A percentile compares a stretch with the other conserved stretches of the same genome.
phyloP scores from a whole-genome alignment of 2,797 vertebrate species.

The Centropyge bicolor region DNA sequence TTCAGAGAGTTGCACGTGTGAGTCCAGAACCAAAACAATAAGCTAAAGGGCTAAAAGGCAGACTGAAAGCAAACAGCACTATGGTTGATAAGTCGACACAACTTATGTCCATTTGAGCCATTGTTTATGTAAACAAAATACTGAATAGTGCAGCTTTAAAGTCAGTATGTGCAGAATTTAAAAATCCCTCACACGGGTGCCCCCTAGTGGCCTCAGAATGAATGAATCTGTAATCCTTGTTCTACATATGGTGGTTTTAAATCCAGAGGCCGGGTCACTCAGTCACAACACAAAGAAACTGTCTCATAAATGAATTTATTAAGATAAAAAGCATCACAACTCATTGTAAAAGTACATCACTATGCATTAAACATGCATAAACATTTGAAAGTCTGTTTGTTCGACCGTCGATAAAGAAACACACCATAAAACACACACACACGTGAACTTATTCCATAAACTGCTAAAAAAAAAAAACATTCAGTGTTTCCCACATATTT shows the following conservation, averaged over 20 bases:
- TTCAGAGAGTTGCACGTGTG: neutral
- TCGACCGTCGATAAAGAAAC: constrained; percentile 10
- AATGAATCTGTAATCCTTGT: neutral
- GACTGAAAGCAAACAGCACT: neutral
- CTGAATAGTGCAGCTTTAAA: constrained; percentile 6
- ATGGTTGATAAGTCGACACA: neutral
- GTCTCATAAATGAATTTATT: constrained; percentile 66
- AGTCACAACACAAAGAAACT: constrained; percentile 12
- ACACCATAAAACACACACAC: constrained; percentile 4
- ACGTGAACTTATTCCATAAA: constrained; percentile 10
- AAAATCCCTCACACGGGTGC: neutral
- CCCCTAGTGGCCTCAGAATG: neutral
- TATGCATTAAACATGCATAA: constrained; percentile 15
- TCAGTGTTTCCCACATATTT: constrained; percentile 59
- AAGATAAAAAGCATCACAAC: constrained; percentile 47
- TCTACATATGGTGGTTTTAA: neutral
- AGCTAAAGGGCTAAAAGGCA: neutral
- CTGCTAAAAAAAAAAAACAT: constrained; percentile 30
- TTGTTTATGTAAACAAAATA: neutral
- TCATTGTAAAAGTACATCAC: constrained; percentile 40
- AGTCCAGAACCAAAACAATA: neutral
- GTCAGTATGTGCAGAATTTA: neutral
- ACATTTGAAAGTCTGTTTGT: constrained; percentile 23
- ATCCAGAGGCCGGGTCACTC: neutral
- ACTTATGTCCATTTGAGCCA: neutral